Percentiles rank a stretch among this genome's conserved stretches.
Evolutionary conservation across 2,888 invertebrate genomes (phyloP).

Genomic region (Agrenia bidenticulata): DNA sequence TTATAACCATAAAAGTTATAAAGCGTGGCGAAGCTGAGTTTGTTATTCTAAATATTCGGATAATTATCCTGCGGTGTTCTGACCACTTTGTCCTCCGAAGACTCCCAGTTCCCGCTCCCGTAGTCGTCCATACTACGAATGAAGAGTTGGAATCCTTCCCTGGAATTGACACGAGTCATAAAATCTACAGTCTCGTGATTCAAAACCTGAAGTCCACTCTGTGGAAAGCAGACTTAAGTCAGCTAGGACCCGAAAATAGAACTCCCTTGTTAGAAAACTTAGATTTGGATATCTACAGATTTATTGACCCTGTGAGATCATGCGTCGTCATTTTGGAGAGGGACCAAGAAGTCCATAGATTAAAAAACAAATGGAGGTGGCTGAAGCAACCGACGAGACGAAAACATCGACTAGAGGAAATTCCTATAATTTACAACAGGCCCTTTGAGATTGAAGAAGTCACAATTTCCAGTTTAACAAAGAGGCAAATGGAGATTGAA

Average conservation of each 20-base stretch:
- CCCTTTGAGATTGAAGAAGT: neutral
- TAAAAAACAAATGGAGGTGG: neutral
- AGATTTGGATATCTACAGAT: constrained; percentile 35
- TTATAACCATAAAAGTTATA: constrained; percentile 15
- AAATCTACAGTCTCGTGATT: constrained; percentile 14
- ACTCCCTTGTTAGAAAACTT: constrained; percentile 15
- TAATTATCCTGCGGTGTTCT: constrained; percentile 28
- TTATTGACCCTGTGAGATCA: constrained; percentile 32
- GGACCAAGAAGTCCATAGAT: neutral
- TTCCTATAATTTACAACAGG: neutral
- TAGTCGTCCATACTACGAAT: constrained; percentile 16
- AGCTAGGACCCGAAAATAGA: neutral
- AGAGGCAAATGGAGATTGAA: neutral
- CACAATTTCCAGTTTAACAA: neutral
- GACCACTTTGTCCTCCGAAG: constrained; percentile 29
- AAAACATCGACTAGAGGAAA: neutral
- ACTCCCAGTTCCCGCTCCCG: constrained; percentile 34
- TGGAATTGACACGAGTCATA: constrained; percentile 14
- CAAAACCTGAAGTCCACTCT: constrained; percentile 6
- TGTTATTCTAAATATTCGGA: constrained; percentile 2
- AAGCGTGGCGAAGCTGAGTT: neutral
- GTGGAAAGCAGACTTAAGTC: constrained; percentile 6
- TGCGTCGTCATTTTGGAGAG: constrained; percentile 32
- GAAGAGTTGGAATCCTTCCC: constrained; percentile 2
- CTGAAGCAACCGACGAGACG: constrained; percentile 15